phyloP scores from a whole-genome alignment of 92 coral and sea anemone species.

The Blastomussa wellsi region DNA sequence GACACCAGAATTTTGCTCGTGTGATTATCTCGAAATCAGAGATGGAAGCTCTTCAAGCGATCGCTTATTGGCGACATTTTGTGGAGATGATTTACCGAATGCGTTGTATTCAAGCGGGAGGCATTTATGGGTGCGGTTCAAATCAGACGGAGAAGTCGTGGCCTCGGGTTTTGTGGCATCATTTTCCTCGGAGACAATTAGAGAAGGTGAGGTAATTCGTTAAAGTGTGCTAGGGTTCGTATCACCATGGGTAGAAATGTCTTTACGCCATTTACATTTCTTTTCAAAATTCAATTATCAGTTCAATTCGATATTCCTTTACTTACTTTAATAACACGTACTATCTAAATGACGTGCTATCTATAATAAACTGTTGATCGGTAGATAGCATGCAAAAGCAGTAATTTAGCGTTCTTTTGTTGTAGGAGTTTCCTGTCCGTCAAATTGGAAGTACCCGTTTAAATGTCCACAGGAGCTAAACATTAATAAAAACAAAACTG shows the following conservation, averaged over 20 bases:
- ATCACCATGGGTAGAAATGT: too few relatives aligned
- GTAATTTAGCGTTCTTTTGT: background rate
- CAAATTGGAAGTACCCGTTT: constrained; percentile 58
- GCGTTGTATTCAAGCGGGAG: constrained; percentile 66
- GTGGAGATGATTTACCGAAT: constrained; percentile 47
- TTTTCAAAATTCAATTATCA: too few relatives aligned
- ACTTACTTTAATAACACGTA: too few relatives aligned
- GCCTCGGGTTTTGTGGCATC: constrained; percentile 65
- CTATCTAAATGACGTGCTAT: too few relatives aligned
- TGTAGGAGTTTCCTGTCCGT: constrained; percentile 58
- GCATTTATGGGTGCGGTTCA: constrained; percentile 63
- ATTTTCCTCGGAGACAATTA: constrained; percentile 25
- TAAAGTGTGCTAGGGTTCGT: too few relatives aligned
- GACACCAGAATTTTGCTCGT: constrained; percentile 49
- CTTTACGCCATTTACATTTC: too few relatives aligned
- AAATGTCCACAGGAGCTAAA: constrained; percentile 49
- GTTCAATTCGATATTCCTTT: too few relatives aligned
- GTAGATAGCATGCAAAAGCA: too few relatives aligned
- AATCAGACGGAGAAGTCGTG: constrained; percentile 41
- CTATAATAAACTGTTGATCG: too few relatives aligned
- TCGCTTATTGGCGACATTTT: constrained; percentile 54
- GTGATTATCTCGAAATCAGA: constrained; percentile 71
- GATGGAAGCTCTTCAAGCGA: constrained; percentile 60
- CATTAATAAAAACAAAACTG: constrained; percentile 25
- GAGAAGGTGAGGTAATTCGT: constrained; percentile 20